Base-by-base conservation (phyloP, 2,888 invertebrate genomes). In the Cantharis rustica region DNA sequence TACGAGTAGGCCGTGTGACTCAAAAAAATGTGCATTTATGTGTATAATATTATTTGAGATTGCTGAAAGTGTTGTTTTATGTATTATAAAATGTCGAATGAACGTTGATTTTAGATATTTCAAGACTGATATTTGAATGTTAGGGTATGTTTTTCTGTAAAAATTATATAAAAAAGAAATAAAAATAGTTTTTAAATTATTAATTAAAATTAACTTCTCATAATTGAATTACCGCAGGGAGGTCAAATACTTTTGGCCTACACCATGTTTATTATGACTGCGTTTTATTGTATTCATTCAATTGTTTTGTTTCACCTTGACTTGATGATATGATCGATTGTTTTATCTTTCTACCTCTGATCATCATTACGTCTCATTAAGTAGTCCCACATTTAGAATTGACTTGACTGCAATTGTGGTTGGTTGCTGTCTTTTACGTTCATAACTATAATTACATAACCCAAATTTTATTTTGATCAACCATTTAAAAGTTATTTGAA, bases 111-210 rank as follows among this genome's bases (percentile, higher is more conserved):
- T 73, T 79, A 77, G 76, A 81, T 86, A 85, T 85, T 86, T 87
- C 84, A 88, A 88, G 88, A 88, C 88, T 88, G 88, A 88, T 87
- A 87, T 86, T 86, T 87, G 87, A 86, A 87, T 87, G 87, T 86
- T 86, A 85, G 85, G 84, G 85, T 85, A 86, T 84, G 85, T 86
- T 86, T 84, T 86, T 85, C 27, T 87, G 86, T 85, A 87, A 85
- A 85, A 85, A 83, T 69, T 71, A 73, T 77, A 77, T 76, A 75
- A 77, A 80, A 82, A 81, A 84, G 83, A 82, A 80, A 83, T 84
- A 85, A 84, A 84, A 83, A 83, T 84, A 85, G 83, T 82, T 82
- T 81, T 27, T 31, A 68, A 17, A 75, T 23, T 66, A 15, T 74
- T 61, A 31, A 20, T 61, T 61, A 61, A 70, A 61, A 71, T 23